A percentile compares a stretch with the other conserved stretches of the same genome.
Conservation (phyloP, 2,888 invertebrate genomes). For the Acanthosoma haemorrhoidale region DNA sequence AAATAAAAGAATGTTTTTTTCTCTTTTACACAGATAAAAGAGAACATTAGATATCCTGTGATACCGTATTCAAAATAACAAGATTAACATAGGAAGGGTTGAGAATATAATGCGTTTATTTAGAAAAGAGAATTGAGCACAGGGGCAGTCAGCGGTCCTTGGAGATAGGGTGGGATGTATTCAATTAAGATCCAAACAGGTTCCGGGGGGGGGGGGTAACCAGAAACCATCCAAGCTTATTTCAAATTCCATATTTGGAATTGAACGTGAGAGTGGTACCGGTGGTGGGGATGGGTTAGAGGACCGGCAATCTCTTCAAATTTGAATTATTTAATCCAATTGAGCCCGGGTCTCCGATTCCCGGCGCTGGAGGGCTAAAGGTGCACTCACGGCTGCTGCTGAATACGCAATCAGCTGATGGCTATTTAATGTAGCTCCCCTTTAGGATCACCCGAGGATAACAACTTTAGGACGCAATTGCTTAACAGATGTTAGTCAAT, state of each 20-base stretch:
- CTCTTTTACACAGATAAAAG: too few relatives aligned
- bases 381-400: neutral
- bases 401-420: neutral
- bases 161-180: neutral
- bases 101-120: too few relatives aligned
- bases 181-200: neutral
- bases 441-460: too few relatives aligned
- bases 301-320: conserved; percentile 24
- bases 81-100: too few relatives aligned
- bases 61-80: too few relatives aligned
- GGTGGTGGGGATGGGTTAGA: too few relatives aligned
- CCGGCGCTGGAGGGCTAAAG: neutral
- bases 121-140: too few relatives aligned
- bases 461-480: too few relatives aligned
- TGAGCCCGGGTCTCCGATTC: neutral
- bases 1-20: too few relatives aligned
- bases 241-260: conserved; percentile 22
- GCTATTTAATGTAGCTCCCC: neutral
- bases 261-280: neutral
- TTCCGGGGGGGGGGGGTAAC: neutral
- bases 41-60: too few relatives aligned
- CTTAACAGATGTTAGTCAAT: too few relatives aligned
- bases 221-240: neutral
- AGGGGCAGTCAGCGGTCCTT: too few relatives aligned
- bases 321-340: conserved; percentile 25